phyloP scores from a whole-genome alignment of 2,797 vertebrate genomes.

The Triplophysa yarkandensis region DNA sequence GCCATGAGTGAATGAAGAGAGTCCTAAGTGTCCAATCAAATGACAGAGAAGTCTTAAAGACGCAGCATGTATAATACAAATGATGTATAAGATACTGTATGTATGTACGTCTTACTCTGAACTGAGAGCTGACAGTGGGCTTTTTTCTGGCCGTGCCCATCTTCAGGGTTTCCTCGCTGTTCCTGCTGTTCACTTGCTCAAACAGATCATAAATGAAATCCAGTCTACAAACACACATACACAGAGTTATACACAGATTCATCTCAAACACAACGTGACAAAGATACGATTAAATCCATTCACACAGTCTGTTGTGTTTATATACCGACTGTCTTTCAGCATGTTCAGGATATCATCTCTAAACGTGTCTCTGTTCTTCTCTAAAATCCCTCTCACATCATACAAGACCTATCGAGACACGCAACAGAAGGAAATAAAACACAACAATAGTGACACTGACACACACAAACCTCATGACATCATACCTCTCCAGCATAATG shows the following conservation, averaged over 20 bases:
- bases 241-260: slow-evolving; percentile 14
- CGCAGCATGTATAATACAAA: background rate
- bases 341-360: slow-evolving; percentile 91
- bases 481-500: slow-evolving; percentile 92
- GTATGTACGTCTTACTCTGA: slow-evolving; percentile 93
- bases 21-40: slow-evolving; percentile 71
- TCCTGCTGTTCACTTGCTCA: slow-evolving; percentile 89
- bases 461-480: background rate
- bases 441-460: background rate
- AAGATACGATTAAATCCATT: background rate
- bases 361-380: slow-evolving; percentile 94
- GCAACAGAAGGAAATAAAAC: background rate
- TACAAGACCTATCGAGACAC: slow-evolving; percentile 80
- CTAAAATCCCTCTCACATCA: slow-evolving; percentile 84
- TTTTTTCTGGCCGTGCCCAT: slow-evolving; percentile 91
- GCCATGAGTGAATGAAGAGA: slow-evolving; percentile 91
- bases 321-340: slow-evolving; percentile 92
- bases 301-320: too few relatives aligned
- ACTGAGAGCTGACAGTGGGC: slow-evolving; percentile 93
- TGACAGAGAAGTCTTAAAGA: background rate
- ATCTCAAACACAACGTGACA: background rate
- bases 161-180: slow-evolving; percentile 86
- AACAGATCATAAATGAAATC: slow-evolving; percentile 96
- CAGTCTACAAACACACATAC: slow-evolving; percentile 68
- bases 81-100: too few relatives aligned